These are phyloP conservation scores for Montipora foliosa DNA, from an alignment of 64 coral and sea anemone species.

Conservation along the genomic window DNA sequence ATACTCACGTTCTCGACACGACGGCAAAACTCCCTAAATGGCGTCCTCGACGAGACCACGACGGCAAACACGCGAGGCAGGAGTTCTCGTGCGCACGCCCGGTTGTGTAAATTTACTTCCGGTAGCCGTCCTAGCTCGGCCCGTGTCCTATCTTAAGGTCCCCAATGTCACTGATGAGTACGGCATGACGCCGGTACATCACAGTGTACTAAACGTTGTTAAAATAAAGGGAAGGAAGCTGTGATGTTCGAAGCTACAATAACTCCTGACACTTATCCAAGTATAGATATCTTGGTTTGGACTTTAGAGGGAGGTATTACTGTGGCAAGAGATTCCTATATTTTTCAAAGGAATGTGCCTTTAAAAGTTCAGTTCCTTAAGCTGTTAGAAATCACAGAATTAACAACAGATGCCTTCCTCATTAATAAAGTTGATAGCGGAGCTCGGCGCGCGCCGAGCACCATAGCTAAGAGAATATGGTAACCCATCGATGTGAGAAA, in stretches of 20 bases:
- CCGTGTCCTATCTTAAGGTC: slow-evolving; percentile 30
- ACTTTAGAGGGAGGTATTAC: neutral
- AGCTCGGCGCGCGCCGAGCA: too few species aligned
- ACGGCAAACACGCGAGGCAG: slow-evolving; percentile 59
- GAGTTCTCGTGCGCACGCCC: slow-evolving; percentile 71
- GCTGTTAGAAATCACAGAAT: neutral
- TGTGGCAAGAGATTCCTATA: neutral
- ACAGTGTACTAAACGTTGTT: neutral
- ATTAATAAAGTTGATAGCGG: neutral
- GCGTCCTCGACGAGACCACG: slow-evolving; percentile 65
- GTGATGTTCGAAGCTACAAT: neutral
- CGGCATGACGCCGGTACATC: slow-evolving; percentile 51
- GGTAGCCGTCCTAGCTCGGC: slow-evolving; percentile 67
- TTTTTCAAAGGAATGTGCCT: neutral
- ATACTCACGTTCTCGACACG: slow-evolving; percentile 70
- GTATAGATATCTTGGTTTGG: neutral
- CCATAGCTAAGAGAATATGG: too few species aligned
- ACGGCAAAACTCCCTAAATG: slow-evolving; percentile 72
- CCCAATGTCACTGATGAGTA: slow-evolving; percentile 11
- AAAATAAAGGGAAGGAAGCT: neutral
- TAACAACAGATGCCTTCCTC: neutral
- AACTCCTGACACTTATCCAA: neutral
- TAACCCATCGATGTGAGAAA: too few species aligned
- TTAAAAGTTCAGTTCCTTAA: neutral
- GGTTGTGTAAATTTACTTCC: slow-evolving; percentile 73